Conservation (phyloP, 2,888 invertebrate genomes). For the Noctuana brunneofusca region DNA sequence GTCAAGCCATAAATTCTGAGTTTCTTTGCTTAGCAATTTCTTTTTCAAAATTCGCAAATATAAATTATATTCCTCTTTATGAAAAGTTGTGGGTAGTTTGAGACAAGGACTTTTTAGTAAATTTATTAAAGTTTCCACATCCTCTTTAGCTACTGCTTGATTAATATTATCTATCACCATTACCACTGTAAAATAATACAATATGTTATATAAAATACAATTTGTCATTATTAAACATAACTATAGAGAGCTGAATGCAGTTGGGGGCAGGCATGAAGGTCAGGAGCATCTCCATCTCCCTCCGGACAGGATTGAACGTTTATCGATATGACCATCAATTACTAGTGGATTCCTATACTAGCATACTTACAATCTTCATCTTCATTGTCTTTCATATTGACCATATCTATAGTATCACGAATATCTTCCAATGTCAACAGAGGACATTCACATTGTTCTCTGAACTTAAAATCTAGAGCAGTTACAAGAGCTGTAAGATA, state of each 20-base stretch:
- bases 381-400: conserved; percentile 85
- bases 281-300: too few relatives aligned
- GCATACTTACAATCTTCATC: conserved; percentile 77
- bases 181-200: conserved; percentile 71
- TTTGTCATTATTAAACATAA: too few relatives aligned
- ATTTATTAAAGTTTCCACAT: conserved; percentile 71
- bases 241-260: too few relatives aligned
- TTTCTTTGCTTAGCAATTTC: conserved; percentile 76
- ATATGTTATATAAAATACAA: conserved; percentile 7
- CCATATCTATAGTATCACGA: conserved; percentile 85
- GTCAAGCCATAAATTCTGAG: conserved; percentile 83
- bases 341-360: not conserved
- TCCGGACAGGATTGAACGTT: too few relatives aligned
- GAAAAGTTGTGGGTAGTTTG: conserved; percentile 66
- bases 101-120: conserved; percentile 75
- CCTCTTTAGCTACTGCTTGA: conserved; percentile 81
- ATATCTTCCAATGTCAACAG: conserved; percentile 86
- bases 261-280: too few relatives aligned
- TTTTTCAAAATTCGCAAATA: conserved; percentile 80
- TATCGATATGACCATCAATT: too few relatives aligned
- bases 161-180: conserved; percentile 83
- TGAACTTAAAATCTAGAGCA: conserved; percentile 76
- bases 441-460: conserved; percentile 74
- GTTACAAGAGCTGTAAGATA: conserved; percentile 76
- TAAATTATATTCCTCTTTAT: conserved; percentile 75